Base-by-base conservation (phyloP, 2,797 vertebrate species). In the Eupleurogrammus muticus region DNA sequence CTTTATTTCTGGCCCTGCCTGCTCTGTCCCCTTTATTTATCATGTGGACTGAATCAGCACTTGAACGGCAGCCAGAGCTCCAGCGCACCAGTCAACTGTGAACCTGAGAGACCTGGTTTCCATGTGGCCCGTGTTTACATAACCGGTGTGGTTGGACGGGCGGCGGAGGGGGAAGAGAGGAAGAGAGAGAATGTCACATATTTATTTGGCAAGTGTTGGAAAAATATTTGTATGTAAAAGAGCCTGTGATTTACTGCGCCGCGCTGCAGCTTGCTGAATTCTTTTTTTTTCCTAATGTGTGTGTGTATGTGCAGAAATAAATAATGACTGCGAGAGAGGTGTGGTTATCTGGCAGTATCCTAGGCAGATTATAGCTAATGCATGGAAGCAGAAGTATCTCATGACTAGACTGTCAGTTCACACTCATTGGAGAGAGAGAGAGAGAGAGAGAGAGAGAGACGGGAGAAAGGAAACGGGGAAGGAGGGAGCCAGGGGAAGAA, bases 31-130 rank as follows among this genome's bases (percentile, higher is more conserved):
- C 32, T 48, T 75, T 77, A 73, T 87, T 83, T 75, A 73, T 83
- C 70, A 66, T 70, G 72, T 72, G 70, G 60, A 72, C 79, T 86
- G 85, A 87, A 75, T 89, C 86, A 85, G 82, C 80, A 81, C 59
- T 83, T 89, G 83, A 87, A 80, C 66, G 47, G 71, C 5, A 28
- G 83, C 80, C 83, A 87, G 70, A n/a, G 38, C 77, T 77, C 65
- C 67, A 70, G 71, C 50, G 65, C 73, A 83, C 70, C 65, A 74
- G 68, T 82, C 77, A 74, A 80, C 71, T 67, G 66, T 74, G 70
- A 82, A 72, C 44, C 77, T 40, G 57, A 48, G 54, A 79, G 62
- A 73, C 75, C 64, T 63, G 63, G 50, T 71, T 71, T 79, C 66
- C 67, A 79, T 35, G 63, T 78, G 76, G 34, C 47, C 5, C 38